These are phyloP conservation scores for Apeltes quadracus DNA, from an alignment of 2,113 vertebrate species.

Conservation along the genomic window DNA sequence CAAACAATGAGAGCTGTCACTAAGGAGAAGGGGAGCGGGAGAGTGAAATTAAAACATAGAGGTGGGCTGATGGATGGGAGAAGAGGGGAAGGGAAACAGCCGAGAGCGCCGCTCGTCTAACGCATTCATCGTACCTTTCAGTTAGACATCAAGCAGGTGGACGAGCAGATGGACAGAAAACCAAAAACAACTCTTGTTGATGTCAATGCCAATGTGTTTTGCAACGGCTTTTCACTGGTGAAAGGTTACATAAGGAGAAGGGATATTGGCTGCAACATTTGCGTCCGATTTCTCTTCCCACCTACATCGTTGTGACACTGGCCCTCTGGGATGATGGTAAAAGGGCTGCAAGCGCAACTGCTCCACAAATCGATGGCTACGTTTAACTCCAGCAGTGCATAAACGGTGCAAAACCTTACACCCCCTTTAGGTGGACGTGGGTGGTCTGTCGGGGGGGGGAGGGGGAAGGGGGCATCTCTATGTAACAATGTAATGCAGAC, in stretches of 20 bases:
- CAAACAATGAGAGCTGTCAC: conserved; percentile 54
- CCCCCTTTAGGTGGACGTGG: neutral
- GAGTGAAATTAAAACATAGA: conserved; percentile 57
- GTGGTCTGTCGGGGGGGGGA: neutral
- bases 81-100: conserved; percentile 65
- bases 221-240: conserved; percentile 29
- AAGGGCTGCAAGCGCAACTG: neutral
- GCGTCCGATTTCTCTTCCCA: conserved; percentile 11
- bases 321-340: neutral
- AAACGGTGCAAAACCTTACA: neutral
- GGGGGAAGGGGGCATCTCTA: neutral
- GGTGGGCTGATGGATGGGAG: conserved; percentile 63
- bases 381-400: neutral
- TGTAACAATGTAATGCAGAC: neutral
- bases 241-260: conserved; percentile 24
- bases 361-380: neutral
- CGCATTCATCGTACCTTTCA: conserved; percentile 68
- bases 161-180: conserved; percentile 48
- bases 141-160: conserved; percentile 53
- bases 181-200: conserved; percentile 55
- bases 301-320: conserved; percentile 14
- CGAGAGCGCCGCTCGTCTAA: conserved; percentile 49
- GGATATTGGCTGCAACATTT: neutral
- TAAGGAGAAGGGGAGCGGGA: conserved; percentile 53
- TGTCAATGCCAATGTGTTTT: conserved; percentile 54